phyloP scores from a whole-genome alignment of 2,888 invertebrate species.

The Eueremaeus valkanovi region DNA sequence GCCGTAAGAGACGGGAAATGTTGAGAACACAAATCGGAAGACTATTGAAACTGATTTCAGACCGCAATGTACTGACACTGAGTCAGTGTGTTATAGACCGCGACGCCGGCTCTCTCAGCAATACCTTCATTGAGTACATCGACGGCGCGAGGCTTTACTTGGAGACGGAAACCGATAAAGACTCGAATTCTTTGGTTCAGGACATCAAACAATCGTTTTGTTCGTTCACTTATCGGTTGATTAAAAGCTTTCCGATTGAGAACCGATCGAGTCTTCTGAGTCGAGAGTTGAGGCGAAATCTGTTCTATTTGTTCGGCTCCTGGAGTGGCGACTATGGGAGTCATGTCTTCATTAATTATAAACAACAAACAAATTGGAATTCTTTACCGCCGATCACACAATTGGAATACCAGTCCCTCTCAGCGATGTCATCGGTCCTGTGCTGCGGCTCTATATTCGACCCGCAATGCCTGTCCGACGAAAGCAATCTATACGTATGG shows the following conservation, averaged over 20 bases:
- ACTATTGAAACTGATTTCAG: conserved; percentile 85
- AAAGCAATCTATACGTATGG: conserved; percentile 87
- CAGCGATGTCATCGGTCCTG: conserved; percentile 92
- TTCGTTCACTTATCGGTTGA: conserved; percentile 85
- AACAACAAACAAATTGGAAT: conserved; percentile 48
- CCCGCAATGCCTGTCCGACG: conserved; percentile 74
- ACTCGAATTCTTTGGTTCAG: conserved; percentile 70
- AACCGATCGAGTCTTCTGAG: conserved; percentile 77
- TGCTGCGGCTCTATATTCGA: conserved; percentile 96
- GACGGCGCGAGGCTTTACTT: conserved; percentile 87
- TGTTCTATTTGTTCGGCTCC: conserved; percentile 85
- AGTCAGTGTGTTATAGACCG: conserved; percentile 63
- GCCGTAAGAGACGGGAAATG: conserved; percentile 84
- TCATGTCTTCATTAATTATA: conserved; percentile 19
- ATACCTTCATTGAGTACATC: conserved; percentile 86
- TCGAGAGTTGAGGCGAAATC: conserved; percentile 74
- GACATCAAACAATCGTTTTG: conserved; percentile 92
- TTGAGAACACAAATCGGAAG: conserved; percentile 84
- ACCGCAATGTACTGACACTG: conserved; percentile 76
- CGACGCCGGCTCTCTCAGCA: conserved; percentile 75
- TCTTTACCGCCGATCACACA: conserved; percentile 53
- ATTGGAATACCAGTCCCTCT: conserved; percentile 58
- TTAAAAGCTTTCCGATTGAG: conserved; percentile 93
- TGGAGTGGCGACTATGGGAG: conserved; percentile 86
- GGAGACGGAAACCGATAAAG: conserved; percentile 90